Conservation (phyloP, 2,888 invertebrate genomes). For the Halictus ligatus region DNA sequence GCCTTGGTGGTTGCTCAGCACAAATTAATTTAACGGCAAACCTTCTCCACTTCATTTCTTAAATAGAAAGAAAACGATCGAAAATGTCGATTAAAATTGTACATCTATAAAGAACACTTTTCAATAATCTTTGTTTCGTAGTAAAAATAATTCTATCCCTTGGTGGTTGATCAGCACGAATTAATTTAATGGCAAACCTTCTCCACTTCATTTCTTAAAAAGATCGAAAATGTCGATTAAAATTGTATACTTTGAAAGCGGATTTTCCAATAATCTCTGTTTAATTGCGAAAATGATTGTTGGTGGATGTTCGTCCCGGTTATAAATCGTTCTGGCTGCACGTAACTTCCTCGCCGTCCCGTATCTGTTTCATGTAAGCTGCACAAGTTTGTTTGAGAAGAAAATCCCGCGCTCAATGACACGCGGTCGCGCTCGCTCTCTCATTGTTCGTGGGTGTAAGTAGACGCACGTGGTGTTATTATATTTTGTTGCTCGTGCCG, state of each 20-base stretch:
- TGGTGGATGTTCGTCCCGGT: neutral
- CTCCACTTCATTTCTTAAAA: too few relatives aligned
- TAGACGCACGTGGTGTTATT: conserved; percentile 77
- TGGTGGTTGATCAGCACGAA: too few relatives aligned
- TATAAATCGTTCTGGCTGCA: neutral
- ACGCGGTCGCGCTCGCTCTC: neutral
- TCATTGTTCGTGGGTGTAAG: conserved; percentile 28
- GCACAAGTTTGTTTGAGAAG: neutral
- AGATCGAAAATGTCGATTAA: neutral
- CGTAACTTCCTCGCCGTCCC: neutral
- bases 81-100: too few relatives aligned
- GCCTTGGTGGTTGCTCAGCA: too few relatives aligned
- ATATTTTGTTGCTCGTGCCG: conserved; percentile 77
- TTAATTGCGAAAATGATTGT: neutral
- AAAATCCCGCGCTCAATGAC: conserved; percentile 10
- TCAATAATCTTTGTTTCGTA: too few relatives aligned
- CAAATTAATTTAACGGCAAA: too few relatives aligned
- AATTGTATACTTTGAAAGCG: neutral
- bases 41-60: too few relatives aligned
- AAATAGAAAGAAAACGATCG: too few relatives aligned
- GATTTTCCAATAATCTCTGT: neutral
- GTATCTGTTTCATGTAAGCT: conserved; percentile 1
- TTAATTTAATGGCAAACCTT: too few relatives aligned
- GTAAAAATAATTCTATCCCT: too few relatives aligned
- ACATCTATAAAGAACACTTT: too few relatives aligned